phyloP scores from a whole-genome alignment of 2,888 invertebrate genomes.

The Ceriagrion tenellum region DNA sequence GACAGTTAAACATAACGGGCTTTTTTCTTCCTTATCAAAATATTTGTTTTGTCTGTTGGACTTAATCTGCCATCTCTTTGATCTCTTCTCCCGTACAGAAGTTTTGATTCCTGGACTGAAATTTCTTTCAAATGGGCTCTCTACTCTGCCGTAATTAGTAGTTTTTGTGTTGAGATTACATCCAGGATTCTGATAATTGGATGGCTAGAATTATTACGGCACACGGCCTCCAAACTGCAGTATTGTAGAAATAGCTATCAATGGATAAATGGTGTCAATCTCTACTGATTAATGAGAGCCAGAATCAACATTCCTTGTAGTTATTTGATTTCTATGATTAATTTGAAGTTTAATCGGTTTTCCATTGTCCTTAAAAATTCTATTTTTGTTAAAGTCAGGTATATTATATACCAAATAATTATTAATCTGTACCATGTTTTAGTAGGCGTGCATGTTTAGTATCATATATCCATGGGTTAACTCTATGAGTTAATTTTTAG shows the following conservation, averaged over 20 bases:
- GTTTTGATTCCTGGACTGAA: background rate
- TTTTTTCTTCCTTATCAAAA: too few relatives aligned
- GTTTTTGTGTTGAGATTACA: background rate
- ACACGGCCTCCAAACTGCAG: background rate
- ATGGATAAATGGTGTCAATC: background rate
- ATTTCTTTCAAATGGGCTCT: too few relatives aligned
- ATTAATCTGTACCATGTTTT: too few relatives aligned
- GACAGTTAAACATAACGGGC: too few relatives aligned
- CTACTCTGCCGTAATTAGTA: too few relatives aligned
- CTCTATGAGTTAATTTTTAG: background rate
- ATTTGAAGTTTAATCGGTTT: too few relatives aligned
- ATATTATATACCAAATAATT: too few relatives aligned
- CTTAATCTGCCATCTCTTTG: too few relatives aligned
- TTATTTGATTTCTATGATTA: background rate
- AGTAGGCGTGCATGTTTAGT: too few relatives aligned
- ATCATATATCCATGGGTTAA: background rate
- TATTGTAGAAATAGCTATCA: constrained; percentile 2
- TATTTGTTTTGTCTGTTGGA: too few relatives aligned
- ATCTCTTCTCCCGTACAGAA: background rate
- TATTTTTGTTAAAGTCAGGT: background rate
- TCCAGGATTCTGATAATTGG: background rate
- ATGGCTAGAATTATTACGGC: too few relatives aligned
- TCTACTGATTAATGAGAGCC: background rate
- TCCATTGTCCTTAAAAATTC: background rate
- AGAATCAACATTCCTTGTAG: background rate